phyloP scores from a whole-genome alignment of 1,140 invertebrate species.

The Gryllus bimaculatus region DNA sequence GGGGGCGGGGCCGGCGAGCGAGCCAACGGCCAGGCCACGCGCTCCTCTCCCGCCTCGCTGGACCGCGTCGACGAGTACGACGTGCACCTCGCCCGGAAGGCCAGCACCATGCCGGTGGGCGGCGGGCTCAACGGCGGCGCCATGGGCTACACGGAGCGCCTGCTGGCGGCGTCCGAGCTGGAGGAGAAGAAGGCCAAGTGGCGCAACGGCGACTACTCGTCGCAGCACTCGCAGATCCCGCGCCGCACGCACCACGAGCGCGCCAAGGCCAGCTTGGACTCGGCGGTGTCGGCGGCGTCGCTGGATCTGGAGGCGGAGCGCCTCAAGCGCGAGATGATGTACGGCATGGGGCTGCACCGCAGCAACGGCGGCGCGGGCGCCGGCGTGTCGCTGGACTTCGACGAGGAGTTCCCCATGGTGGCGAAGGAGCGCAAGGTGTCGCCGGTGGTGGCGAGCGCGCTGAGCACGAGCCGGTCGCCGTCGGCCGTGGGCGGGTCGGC shows the following conservation, averaged over 20 bases:
- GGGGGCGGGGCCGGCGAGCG: conserved; percentile 14
- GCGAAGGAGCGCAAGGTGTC: conserved; percentile 32
- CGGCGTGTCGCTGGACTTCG: conserved; percentile 10
- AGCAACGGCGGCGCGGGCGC: conserved; percentile 17
- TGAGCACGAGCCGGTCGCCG: conserved; percentile 30
- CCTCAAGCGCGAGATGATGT: neutral
- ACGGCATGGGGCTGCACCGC: neutral
- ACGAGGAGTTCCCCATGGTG: conserved; percentile 19
- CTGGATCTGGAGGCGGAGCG: conserved; percentile 9
- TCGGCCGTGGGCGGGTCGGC: conserved; percentile 29
- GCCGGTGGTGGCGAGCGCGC: conserved; percentile 30
- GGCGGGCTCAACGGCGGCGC: conserved; percentile 3
- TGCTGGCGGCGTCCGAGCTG: neutral
- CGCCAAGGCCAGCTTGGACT: conserved; percentile 17
- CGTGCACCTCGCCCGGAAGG: neutral
- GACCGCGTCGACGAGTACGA: conserved; percentile 28
- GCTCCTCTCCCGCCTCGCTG: conserved; percentile 29
- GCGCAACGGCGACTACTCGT: conserved; percentile 10
- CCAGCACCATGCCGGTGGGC: neutral
- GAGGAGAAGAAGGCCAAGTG: conserved; percentile 17
- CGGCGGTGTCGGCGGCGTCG: conserved; percentile 13
- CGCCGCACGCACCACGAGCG: conserved; percentile 14
- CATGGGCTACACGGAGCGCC: neutral
- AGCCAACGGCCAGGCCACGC: conserved; percentile 24
- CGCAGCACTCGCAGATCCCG: conserved; percentile 16